A percentile compares a stretch with the other conserved stretches of the same genome.
Conservation (phyloP, 2,888 invertebrate genomes). For the Seira ritae region DNA sequence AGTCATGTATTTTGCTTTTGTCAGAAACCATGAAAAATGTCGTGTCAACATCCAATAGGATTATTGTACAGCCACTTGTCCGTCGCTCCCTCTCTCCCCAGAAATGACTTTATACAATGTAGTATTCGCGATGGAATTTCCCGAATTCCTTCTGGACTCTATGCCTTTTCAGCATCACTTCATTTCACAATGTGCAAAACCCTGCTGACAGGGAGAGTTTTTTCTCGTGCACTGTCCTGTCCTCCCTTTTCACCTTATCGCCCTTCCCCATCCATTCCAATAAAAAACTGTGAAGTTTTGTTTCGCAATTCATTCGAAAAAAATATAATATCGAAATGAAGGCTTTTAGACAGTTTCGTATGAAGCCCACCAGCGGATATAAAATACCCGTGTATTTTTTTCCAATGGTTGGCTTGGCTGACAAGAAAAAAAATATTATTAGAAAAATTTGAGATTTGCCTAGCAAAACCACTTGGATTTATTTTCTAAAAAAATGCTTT, state of each 20-base stretch:
- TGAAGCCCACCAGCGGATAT: no score
- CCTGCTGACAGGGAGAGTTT: background rate
- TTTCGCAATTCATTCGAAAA: background rate
- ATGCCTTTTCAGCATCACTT: background rate
- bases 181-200: background rate
- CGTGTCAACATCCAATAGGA: constrained; percentile 45
- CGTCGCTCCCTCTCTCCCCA: no score
- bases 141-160: background rate
- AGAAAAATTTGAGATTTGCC: background rate
- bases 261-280: background rate
- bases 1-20: constrained; percentile 47
- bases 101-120: no score
- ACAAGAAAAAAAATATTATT: constrained; percentile 8
- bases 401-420: background rate
- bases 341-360: background rate
- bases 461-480: background rate
- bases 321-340: constrained; percentile 2
- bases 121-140: background rate
- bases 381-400: background rate
- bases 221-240: background rate
- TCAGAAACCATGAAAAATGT: constrained; percentile 61
- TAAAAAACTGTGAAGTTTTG: background rate
- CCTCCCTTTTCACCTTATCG: background rate
- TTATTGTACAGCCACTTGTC: background rate
- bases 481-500: background rate